Base-by-base conservation (phyloP, 1,140 invertebrate genomes). In the Drosophila lini region DNA sequence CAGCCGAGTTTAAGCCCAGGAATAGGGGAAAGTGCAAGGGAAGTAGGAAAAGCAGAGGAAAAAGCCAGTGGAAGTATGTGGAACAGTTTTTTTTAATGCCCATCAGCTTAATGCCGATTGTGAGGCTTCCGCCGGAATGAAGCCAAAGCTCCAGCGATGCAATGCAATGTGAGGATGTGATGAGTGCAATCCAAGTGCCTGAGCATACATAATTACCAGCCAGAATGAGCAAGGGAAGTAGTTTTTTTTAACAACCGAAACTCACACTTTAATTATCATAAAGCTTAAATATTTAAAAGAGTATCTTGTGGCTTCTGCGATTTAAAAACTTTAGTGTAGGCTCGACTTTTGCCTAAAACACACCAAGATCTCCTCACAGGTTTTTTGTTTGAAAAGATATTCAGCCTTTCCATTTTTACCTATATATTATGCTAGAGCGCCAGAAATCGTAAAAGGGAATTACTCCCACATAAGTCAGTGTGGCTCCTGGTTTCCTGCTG, bases 361-460 rank as follows among this genome's bases (percentile, higher is more conserved):
- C 13, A 8, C 44, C 15, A 31, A 10, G 25, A 11, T n/a, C 47
- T 44, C 19, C 16, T 19, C 5, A 11, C 8, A 5, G n/a, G 41
- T 13, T 25, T 13, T 13, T 25, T 3, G 19, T 15, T 47, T 48
- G 25, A 5, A n/a, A 48, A 11, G 47, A 16, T 31, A 50, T 11
- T 1, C 5, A 10, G 47, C 5, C n/a, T 32, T 52, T 56, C 15
- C 67, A 56, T 56, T 78, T 57, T 74, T 58, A 38, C n/a, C 42
- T 32, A 53, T 53, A 36, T 22, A 22, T 36, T 53, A 48, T 68
- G 60, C 75, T 25, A 58, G 16, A 74, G 47, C 32, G 41, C 52
- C 16, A 47, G 58, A 61, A 58, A 52, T 53, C 76, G 53, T 77
- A 67, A 85, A 85, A 81, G 71, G 83, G 59, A 85, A 81, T 70